Conservation (phyloP, 2,888 invertebrate genomes). For the Scelioninae gen. 2 region DNA sequence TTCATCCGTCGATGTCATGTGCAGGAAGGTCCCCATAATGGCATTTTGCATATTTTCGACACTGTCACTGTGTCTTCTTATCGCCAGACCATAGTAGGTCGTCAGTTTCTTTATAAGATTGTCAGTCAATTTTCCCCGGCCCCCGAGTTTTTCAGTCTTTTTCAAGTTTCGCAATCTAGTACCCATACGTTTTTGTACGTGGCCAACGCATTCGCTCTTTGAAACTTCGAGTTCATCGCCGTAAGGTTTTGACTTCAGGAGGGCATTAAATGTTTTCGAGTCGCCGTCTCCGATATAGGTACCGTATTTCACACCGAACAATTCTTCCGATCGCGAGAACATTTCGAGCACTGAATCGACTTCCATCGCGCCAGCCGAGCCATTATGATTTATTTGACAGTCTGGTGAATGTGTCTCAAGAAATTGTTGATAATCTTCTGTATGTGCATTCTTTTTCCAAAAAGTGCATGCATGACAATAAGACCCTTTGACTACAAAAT, state of each 20-base stretch:
- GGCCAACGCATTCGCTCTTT: too few relatives aligned
- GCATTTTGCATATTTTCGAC: too few relatives aligned
- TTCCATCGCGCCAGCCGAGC: slow-evolving; percentile 30
- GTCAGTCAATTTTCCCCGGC: too few relatives aligned
- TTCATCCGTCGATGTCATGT: too few relatives aligned
- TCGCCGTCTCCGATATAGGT: slow-evolving; percentile 28
- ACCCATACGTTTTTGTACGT: too few relatives aligned
- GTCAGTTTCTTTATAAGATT: too few relatives aligned
- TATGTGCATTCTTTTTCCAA: slow-evolving; percentile 19
- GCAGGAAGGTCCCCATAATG: too few relatives aligned
- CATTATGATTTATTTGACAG: slow-evolving; percentile 28
- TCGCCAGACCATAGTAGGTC: too few relatives aligned
- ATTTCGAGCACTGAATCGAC: slow-evolving; percentile 31
- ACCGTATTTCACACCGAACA: slow-evolving; percentile 31
- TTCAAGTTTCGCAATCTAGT: too few relatives aligned
- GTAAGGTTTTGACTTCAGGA: slow-evolving; percentile 31
- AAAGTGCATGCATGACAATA: slow-evolving; percentile 25
- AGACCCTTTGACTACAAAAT: slow-evolving; percentile 11
- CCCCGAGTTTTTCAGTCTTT: too few relatives aligned
- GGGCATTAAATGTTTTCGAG: slow-evolving; percentile 19
- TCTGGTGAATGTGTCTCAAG: slow-evolving; percentile 21
- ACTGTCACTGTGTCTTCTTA: too few relatives aligned
- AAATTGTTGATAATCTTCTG: slow-evolving; percentile 22
- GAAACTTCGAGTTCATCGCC: slow-evolving; percentile 31
- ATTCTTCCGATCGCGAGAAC: slow-evolving; percentile 34